These are phyloP conservation scores for Caenorhabditis zanzibari DNA, from an alignment of 2,888 invertebrate genomes.

Conservation along the genomic window DNA sequence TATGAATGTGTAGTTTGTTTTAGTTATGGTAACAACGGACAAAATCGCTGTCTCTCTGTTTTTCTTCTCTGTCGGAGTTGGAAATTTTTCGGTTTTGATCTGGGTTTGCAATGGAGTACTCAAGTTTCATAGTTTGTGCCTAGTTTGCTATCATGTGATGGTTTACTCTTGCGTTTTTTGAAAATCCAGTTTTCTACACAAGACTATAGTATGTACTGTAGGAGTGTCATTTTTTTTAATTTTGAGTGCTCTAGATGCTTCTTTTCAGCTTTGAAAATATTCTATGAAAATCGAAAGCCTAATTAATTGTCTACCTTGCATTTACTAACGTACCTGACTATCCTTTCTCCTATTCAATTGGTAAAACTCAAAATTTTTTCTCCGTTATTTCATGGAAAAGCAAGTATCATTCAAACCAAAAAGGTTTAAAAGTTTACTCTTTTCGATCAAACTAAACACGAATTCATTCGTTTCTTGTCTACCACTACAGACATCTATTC, in stretches of 20 bases:
- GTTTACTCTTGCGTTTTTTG: no score
- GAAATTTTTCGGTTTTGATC: slow-evolving; percentile 14
- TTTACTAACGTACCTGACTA: no score
- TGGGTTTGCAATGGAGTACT: background rate
- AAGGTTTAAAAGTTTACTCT: background rate
- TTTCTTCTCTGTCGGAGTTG: background rate
- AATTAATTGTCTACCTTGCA: no score
- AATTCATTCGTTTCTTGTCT: background rate
- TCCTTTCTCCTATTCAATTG: no score
- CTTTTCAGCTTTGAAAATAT: no score
- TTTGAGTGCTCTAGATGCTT: no score
- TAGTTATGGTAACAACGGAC: slow-evolving; percentile 25
- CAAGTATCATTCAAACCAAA: background rate
- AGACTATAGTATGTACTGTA: no score
- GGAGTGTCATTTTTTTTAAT: no score
- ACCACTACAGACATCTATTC: background rate
- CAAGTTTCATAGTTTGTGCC: slow-evolving; percentile 1
- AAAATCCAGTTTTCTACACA: no score
- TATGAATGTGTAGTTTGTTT: slow-evolving; percentile 36
- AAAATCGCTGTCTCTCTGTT: background rate
- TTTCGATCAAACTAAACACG: slow-evolving; percentile 18
- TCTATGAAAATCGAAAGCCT: no score
- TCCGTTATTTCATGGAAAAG: no score
- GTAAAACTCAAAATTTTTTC: no score
- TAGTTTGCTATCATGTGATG: background rate